Evolutionary conservation across 2,888 invertebrate genomes (phyloP), one percentile per base, ranked within the genome.

Genomic region (Euphydryas editha): DNA sequence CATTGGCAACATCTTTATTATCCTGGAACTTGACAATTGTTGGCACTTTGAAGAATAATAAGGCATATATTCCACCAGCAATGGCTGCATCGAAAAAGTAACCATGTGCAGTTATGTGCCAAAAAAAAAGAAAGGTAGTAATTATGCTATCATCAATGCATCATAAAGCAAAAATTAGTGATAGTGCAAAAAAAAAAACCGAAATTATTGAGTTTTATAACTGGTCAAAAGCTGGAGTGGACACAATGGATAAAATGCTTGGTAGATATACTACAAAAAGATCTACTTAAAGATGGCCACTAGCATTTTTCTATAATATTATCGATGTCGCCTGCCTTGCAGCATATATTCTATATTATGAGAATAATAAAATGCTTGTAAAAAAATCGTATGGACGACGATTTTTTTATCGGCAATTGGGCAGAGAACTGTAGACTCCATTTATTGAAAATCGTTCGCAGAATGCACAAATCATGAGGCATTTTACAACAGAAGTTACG

Each of bases 211-310:
- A 30, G 30, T 54, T 30, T 30, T 54, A 24, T n/a, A 54, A 24
- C 30, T 54, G 30, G 15, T 30, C 54, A 11, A 54, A 54, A n/a
- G 54, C 13, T 13, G 8, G 54, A 15, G 54, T 54, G 7, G 54
- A 54, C n/a, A 54, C 54, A 17, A 24, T 24, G 5, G 24, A 54
- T 17, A 24, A 54, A n/a, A 54, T 54, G 54, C n/a, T 30, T 54
- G 30, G 15, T 30, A 15, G 30, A 17, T 54, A 54, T 30, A 54
- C 54, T 30, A 30, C 30, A 8, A 30, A 10, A 17, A 30, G 55
- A 36, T 36, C 30, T 36, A 36, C 37, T 6, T 36, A 55, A 15
- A 55, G 36, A 37, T 36, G 55, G 37, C 36, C 17, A 7, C 7
- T 36, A 3, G 36, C n/a, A 17, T 36, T 55, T 55, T 17, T n/a